These are phyloP conservation scores for Cryptoblepharus egeriae DNA, from an alignment of 2,797 vertebrate species.

Conservation along the genomic window DNA sequence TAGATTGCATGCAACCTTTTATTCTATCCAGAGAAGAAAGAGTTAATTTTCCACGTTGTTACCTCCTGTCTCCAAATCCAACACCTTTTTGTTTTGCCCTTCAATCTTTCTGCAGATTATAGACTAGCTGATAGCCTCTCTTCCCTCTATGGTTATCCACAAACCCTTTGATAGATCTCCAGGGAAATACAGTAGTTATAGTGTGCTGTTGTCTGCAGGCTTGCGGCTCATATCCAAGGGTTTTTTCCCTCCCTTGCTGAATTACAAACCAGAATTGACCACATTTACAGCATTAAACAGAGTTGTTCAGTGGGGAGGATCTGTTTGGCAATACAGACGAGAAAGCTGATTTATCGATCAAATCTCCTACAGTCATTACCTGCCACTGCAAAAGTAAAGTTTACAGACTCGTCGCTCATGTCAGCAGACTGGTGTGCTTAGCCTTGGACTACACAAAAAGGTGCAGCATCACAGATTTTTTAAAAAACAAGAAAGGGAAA, in stretches of 20 bases:
- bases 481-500: conserved; percentile 42
- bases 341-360: conserved; percentile 28
- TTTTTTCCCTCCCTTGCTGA: background rate
- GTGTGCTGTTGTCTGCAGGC: background rate
- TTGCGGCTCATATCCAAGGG: background rate
- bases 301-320: conserved; percentile 38
- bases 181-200: conserved; percentile 13
- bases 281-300: conserved; percentile 25
- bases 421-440: conserved; percentile 34
- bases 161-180: conserved; percentile 27
- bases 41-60: conserved; percentile 4
- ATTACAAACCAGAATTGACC: background rate
- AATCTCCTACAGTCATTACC: background rate
- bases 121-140: background rate
- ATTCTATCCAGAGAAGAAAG: background rate
- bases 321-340: conserved; percentile 1
- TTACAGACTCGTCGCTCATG: conserved; percentile 26
- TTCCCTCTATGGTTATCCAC: background rate
- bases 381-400: conserved; percentile 21
- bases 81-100: background rate
- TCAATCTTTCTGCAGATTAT: conserved; percentile 25
- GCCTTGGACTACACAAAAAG: conserved; percentile 33
- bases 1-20: background rate
- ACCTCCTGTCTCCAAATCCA: background rate
- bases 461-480: background rate